Evolutionary conservation across 2,113 vertebrate species (phyloP).

Genomic region (Tinamus guttatus): DNA sequence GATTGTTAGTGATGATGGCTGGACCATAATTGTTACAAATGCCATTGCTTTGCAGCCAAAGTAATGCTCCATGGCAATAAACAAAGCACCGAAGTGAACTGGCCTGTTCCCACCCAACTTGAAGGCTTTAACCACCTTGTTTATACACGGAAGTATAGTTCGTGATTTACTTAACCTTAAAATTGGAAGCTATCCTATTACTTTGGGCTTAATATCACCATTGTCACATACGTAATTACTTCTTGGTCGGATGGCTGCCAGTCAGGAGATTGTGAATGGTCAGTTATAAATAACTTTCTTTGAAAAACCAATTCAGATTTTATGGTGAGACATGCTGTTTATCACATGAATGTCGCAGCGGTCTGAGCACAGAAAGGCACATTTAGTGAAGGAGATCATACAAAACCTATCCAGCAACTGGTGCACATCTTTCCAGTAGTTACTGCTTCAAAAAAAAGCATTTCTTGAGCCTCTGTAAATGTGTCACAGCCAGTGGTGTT

Average conservation of each 20-base stretch:
- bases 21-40: not conserved
- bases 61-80: not conserved
- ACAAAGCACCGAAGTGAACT: not conserved
- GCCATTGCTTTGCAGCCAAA: not conserved
- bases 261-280: not conserved
- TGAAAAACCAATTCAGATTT: not conserved
- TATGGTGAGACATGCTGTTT: not conserved
- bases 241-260: slow-evolving; percentile 22
- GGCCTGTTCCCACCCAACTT: not conserved
- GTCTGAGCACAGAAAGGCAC: not conserved
- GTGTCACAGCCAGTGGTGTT: not conserved
- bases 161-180: slow-evolving; percentile 33
- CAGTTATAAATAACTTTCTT: not conserved
- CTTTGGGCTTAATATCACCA: not conserved
- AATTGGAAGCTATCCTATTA: not conserved
- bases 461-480: not conserved
- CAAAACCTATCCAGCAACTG: not conserved
- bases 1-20: not conserved
- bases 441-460: no score
- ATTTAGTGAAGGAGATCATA: not conserved
- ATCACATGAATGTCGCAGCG: not conserved
- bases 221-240: not conserved
- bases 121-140: not conserved
- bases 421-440: fast-evolving
- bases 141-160: not conserved